A percentile compares a stretch with the other conserved stretches of the same genome.
Conservation (phyloP, 1,140 invertebrate genomes). For the Lordiphosa mommai region DNA sequence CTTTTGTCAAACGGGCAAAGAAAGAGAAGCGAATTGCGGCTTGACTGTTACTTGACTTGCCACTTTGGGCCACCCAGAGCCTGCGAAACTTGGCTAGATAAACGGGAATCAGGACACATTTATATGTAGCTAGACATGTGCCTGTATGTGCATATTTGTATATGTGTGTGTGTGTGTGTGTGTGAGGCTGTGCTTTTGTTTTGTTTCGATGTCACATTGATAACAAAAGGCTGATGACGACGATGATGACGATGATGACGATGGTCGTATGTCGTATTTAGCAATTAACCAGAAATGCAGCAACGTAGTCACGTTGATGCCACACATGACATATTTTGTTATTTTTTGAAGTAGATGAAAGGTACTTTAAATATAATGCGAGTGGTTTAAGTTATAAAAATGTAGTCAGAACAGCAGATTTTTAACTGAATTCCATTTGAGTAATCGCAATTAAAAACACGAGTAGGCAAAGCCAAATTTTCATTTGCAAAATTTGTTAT, state of each 20-base stretch:
- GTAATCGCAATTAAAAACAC: too few relatives aligned
- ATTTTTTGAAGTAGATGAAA: too few relatives aligned
- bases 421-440: too few relatives aligned
- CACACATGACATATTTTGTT: neutral
- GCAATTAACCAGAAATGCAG: constrained; percentile 43
- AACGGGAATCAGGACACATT: constrained; percentile 4
- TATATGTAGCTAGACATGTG: neutral
- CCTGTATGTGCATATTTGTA: neutral
- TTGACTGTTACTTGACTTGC: constrained; percentile 42
- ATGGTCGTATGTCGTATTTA: constrained; percentile 14
- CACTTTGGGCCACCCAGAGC: constrained; percentile 12
- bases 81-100: constrained; percentile 1
- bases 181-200: constrained; percentile 30
- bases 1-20: constrained; percentile 32
- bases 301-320: constrained; percentile 2
- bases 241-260: too few relatives aligned
- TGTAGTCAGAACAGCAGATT: too few relatives aligned
- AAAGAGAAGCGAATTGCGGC: constrained; percentile 12
- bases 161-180: neutral
- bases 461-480: too few relatives aligned
- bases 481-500: too few relatives aligned
- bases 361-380: too few relatives aligned
- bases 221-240: constrained; percentile 32
- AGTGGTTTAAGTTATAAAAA: too few relatives aligned
- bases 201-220: constrained; percentile 11